These are phyloP conservation scores for Tenthredo livida DNA, from an alignment of 2,888 invertebrate genomes.

Conservation along the genomic window DNA sequence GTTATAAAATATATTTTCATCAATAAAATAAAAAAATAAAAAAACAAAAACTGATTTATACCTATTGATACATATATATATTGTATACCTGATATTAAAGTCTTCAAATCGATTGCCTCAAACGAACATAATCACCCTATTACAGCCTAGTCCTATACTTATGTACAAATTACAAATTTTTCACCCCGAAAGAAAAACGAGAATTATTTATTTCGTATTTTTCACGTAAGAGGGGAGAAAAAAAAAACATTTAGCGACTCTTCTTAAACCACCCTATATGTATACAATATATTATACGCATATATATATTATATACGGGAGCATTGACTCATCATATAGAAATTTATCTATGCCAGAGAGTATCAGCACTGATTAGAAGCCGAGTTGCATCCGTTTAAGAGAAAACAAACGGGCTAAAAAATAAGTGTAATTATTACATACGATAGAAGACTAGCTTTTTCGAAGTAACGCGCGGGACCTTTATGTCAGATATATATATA, in stretches of 20 bases:
- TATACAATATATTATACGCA: background rate
- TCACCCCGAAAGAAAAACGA: too few relatives aligned
- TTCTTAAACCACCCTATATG: background rate
- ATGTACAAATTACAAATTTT: too few relatives aligned
- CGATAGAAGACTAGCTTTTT: background rate
- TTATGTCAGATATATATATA: too few relatives aligned
- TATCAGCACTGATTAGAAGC: background rate
- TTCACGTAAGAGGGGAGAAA: too few relatives aligned
- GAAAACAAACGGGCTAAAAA: background rate
- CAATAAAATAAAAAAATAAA: background rate
- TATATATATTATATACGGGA: background rate
- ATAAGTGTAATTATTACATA: background rate
- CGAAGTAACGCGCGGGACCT: too few relatives aligned
- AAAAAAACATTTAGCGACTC: too few relatives aligned
- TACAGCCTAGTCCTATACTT: too few relatives aligned
- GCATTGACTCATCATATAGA: background rate
- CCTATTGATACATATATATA: background rate
- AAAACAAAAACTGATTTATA: too few relatives aligned
- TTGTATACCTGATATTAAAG: too few relatives aligned
- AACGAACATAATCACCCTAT: too few relatives aligned
- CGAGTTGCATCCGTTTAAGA: conserved; percentile 1
- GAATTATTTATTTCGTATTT: too few relatives aligned
- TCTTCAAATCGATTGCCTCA: too few relatives aligned
- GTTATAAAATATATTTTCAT: conserved; percentile 5
- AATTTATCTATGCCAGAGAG: background rate